Evolutionary conservation across 30 jellyfish, hydroid and myxozoan genomes (phyloP), one percentile per base, ranked within the genome.

Genomic region (Chironex yamaguchii): DNA sequence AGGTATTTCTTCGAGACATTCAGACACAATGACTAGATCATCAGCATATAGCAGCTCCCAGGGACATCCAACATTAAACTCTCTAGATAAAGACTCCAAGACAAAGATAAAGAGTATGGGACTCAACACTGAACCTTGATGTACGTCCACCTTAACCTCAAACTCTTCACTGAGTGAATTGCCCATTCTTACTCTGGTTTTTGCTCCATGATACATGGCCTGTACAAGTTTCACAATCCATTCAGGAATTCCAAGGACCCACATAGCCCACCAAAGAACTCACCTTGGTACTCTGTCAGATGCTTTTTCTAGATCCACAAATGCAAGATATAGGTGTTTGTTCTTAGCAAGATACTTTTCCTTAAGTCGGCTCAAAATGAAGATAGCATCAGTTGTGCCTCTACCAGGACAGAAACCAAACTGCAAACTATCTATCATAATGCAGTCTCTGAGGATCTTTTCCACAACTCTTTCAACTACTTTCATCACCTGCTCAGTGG

Each of bases 121-220:
- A 3, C 63, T 31, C 14, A 67, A 63, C 11, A 67, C 81, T 20
- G 81, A 67, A 29, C 81, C 81, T 33, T 67, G 81, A 29, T 67
- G 81, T 6, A 67, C 81, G 12, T 63, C 81, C 12, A 67, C 81
- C 1, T 33, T 30, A 34, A 67, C 81, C 21, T 34, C 49, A 21
- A 67, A 67, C 33, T 36, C 30, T 30, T 67, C 81, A 1, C 63
- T 31, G 20, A 27, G 29, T 11, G 63, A 22, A 29, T 67, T 33
- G 6, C 81, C 81, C 17, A n/a, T n/a, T n/a, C n/a, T n/a, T n/a
- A 17, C 81, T 21, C 36, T 67, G 30, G 81, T 67, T 63, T 24
- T 29, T 28, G 81, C 81, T 12, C 81, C 81, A 27, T 67, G 34
- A 25, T 67, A 67, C 81, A 67, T 27, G 32, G 24, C 36, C 81